phyloP scores from a whole-genome alignment of 2,797 vertebrate species.

The Agapornis canus region DNA sequence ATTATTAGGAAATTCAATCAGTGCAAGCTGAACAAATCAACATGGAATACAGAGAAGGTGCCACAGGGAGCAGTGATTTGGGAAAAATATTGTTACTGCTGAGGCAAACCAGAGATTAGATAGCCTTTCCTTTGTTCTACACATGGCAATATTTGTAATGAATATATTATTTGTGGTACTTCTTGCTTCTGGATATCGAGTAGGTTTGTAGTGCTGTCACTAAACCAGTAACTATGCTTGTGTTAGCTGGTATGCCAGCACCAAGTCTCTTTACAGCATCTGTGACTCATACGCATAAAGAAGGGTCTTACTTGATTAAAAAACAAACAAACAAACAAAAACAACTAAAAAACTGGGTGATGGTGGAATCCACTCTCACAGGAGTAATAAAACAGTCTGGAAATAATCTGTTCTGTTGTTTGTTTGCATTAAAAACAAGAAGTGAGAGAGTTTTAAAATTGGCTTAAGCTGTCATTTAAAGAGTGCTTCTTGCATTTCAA shows the following conservation, averaged over 20 bases:
- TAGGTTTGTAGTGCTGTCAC: background rate
- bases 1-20: constrained; percentile 36
- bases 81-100: background rate
- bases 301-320: background rate
- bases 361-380: background rate
- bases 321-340: background rate
- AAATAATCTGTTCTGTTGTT: background rate
- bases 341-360: background rate
- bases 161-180: background rate
- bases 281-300: background rate
- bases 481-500: background rate
- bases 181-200: constrained; percentile 1
- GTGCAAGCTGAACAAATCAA: constrained; percentile 44
- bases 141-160: background rate
- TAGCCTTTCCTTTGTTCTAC: background rate
- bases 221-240: background rate
- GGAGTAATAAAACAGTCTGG: background rate
- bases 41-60: background rate
- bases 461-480: background rate
- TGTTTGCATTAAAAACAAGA: background rate
- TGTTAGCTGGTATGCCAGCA: background rate
- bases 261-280: background rate
- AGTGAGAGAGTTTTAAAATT: background rate
- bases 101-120: background rate
- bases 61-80: background rate